Conservation (phyloP, 2,888 invertebrate genomes). For the Anorthoa munda region DNA sequence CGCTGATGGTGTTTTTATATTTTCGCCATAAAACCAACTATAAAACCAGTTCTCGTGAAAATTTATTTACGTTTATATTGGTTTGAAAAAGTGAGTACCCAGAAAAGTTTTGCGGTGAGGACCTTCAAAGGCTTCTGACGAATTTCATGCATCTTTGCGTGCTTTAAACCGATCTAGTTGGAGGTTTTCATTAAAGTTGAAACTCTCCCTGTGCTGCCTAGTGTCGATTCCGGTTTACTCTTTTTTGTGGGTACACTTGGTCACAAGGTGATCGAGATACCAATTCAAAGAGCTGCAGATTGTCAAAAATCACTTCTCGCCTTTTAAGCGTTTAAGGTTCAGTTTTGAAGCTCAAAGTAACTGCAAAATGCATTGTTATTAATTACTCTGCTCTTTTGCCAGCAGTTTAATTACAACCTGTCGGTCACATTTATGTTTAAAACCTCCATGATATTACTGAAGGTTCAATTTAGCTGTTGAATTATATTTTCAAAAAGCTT, state of each 20-base stretch:
- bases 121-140: slow-evolving; percentile 14
- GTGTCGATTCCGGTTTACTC: slow-evolving; percentile 7
- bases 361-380: neutral
- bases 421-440: neutral
- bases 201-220: neutral
- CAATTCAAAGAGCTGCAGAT: neutral
- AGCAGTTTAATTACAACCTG: neutral
- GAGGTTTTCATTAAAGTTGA: slow-evolving; percentile 34
- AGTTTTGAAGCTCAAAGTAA: neutral
- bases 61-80: slow-evolving; percentile 9
- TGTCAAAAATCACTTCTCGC: neutral
- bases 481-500: neutral
- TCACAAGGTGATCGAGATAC: neutral
- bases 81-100: slow-evolving; percentile 19
- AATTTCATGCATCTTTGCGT: slow-evolving; percentile 35
- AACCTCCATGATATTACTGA: neutral
- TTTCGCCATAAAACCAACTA: neutral
- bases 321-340: neutral
- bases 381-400: neutral
- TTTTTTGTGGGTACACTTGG: neutral
- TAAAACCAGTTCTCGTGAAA: neutral
- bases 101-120: slow-evolving; percentile 29
- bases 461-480: neutral
- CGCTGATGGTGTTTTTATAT: neutral
- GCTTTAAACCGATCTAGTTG: slow-evolving; percentile 20